A percentile compares a stretch with the other conserved stretches of the same genome.
Evolutionary conservation across 2,113 vertebrate genomes (phyloP).

Genomic region (Thunnus maccoyii): DNA sequence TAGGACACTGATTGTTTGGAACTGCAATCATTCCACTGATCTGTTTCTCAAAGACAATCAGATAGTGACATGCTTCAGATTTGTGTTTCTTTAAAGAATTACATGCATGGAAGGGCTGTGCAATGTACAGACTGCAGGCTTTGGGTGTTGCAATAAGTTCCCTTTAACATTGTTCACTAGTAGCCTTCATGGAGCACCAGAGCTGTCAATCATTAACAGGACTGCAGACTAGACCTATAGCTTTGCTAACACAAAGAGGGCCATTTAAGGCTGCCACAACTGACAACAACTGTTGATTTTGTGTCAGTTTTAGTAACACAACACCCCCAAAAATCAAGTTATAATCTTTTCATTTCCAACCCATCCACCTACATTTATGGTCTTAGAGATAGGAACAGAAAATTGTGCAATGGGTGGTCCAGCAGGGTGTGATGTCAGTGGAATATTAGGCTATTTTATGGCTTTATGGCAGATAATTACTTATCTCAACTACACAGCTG

Average conservation of each 20-base stretch:
- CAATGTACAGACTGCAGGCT: neutral
- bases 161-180: neutral
- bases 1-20: neutral
- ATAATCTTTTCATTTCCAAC: neutral
- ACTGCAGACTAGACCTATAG: neutral
- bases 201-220: conserved; percentile 55
- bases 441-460: no score
- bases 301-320: neutral
- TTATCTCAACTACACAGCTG: no score
- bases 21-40: neutral
- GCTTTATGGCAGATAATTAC: no score
- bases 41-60: neutral
- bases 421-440: no score
- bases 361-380: neutral
- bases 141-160: neutral
- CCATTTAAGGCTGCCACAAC: no score
- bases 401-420: no score
- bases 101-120: neutral
- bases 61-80: neutral
- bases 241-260: no score
- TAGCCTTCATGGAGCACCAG: neutral
- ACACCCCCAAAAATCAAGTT: neutral
- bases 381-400: no score
- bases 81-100: no score
- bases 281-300: no score